Percentiles rank a stretch among this genome's conserved stretches.
phyloP scores from a whole-genome alignment of 2,113 vertebrate genomes.

The Oryzias melastigma region DNA sequence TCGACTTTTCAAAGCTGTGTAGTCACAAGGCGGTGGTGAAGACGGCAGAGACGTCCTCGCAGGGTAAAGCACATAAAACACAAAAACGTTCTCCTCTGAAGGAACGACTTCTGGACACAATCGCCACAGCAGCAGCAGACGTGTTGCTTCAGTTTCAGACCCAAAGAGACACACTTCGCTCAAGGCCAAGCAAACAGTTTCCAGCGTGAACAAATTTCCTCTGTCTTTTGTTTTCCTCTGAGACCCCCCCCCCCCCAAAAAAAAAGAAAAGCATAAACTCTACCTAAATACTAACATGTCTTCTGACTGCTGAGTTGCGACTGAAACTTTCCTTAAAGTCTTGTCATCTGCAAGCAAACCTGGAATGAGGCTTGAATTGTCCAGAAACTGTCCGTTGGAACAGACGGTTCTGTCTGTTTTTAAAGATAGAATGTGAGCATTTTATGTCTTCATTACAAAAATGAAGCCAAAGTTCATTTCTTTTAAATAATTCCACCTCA shows the following conservation, averaged over 20 bases:
- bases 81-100: neutral
- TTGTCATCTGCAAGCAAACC: no score
- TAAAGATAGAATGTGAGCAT: no score
- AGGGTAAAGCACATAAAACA: neutral
- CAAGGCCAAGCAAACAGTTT: slow-evolving; percentile 28
- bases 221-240: slow-evolving; percentile 12
- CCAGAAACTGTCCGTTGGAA: no score
- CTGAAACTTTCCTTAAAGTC: no score
- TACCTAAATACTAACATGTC: neutral
- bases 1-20: neutral
- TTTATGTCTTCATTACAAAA: no score
- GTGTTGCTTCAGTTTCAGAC: slow-evolving; percentile 17
- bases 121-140: slow-evolving; percentile 16
- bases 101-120: slow-evolving; percentile 14
- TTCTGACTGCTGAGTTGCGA: slow-evolving; percentile 8
- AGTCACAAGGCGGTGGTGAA: slow-evolving; percentile 10
- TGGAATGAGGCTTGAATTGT: no score
- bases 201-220: slow-evolving; percentile 35
- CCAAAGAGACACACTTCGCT: slow-evolving; percentile 41
- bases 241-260: slow-evolving; percentile 18
- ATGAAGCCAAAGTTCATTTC: no score
- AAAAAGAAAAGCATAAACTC: slow-evolving; percentile 4
- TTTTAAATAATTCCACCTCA: no score
- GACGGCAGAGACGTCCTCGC: slow-evolving; percentile 4
- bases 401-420: no score